Percentiles rank a stretch among this genome's conserved stretches.
phyloP scores from a whole-genome alignment of 2,113 vertebrate species.

The Ammodytes marinus region DNA sequence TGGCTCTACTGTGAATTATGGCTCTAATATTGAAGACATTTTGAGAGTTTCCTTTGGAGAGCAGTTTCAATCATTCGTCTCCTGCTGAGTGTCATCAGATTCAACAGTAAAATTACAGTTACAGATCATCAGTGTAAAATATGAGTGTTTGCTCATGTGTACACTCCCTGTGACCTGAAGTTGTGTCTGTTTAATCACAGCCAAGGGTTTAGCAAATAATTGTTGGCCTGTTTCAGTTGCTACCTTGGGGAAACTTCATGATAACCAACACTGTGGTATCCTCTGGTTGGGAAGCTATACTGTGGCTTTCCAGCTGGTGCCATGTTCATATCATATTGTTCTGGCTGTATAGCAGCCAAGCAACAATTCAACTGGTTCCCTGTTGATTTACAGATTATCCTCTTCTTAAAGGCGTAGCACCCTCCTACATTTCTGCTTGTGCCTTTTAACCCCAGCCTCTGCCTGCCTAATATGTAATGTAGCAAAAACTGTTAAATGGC shows the following conservation, averaged over 20 bases:
- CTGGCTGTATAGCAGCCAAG: too few relatives aligned
- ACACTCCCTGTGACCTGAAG: slow-evolving; percentile 33
- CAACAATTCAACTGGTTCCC: too few relatives aligned
- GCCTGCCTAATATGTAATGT: too few relatives aligned
- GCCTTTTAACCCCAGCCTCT: too few relatives aligned
- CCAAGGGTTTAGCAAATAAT: neutral
- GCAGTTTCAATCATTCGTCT: slow-evolving; percentile 52
- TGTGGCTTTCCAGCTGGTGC: too few relatives aligned
- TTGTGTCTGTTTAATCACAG: slow-evolving; percentile 28
- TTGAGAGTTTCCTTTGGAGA: slow-evolving; percentile 62
- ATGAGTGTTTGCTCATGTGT: slow-evolving; percentile 38
- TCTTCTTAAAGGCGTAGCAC: too few relatives aligned
- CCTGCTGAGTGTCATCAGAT: slow-evolving; percentile 51
- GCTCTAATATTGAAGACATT: slow-evolving; percentile 71
- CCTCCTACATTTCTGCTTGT: too few relatives aligned
- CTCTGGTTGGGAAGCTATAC: too few relatives aligned
- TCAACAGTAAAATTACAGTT: slow-evolving; percentile 52
- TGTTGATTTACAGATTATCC: too few relatives aligned
- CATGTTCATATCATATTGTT: too few relatives aligned
- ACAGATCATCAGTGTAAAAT: slow-evolving; percentile 24
- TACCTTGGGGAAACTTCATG: neutral
- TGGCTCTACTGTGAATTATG: slow-evolving; percentile 61
- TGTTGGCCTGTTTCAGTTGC: neutral
- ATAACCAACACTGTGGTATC: neutral
- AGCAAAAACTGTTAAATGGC: too few relatives aligned